Percentiles rank a stretch among this genome's conserved stretches.
phyloP scores from a whole-genome alignment of 1,140 invertebrate genomes.

The Drosophila lowei region DNA sequence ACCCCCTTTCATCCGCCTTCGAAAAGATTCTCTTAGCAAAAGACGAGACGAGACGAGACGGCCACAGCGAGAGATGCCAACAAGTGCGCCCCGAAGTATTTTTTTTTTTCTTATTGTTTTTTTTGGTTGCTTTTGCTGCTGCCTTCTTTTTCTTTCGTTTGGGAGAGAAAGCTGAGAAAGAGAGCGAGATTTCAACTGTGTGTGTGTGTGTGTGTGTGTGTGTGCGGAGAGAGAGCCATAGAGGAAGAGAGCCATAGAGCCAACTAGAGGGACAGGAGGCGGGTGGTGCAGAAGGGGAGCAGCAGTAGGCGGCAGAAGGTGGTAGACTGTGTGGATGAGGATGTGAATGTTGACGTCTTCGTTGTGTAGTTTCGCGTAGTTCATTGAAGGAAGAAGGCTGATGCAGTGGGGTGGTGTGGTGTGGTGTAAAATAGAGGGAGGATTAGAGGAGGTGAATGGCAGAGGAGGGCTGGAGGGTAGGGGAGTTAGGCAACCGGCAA shows the following conservation, averaged over 20 bases:
- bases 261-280: slow-evolving; percentile 13
- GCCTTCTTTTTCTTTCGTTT: slow-evolving; percentile 3
- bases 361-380: slow-evolving; percentile 71
- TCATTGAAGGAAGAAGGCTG: slow-evolving; percentile 16
- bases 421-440: no score
- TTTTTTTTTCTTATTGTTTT: slow-evolving; percentile 8
- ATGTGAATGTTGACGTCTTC: slow-evolving; percentile 65
- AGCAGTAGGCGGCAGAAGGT: not conserved
- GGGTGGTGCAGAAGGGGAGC: not conserved
- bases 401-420: not conserved
- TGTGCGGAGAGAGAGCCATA: slow-evolving; percentile 19
- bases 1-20: slow-evolving; percentile 23
- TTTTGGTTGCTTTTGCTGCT: not conserved
- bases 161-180: slow-evolving; percentile 6
- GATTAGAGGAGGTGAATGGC: no score
- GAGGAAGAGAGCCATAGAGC: slow-evolving; percentile 28
- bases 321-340: slow-evolving; percentile 12
- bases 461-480: no score
- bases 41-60: slow-evolving; percentile 26
- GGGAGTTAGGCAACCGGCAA: slow-evolving; percentile 34
- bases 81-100: slow-evolving; percentile 69
- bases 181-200: not conserved
- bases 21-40: slow-evolving; percentile 20
- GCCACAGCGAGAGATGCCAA: slow-evolving; percentile 53
- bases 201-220: slow-evolving; percentile 4